These are phyloP conservation scores for Drosophila meridiana DNA, from an alignment of 2,888 invertebrate species.

Conservation along the genomic window DNA sequence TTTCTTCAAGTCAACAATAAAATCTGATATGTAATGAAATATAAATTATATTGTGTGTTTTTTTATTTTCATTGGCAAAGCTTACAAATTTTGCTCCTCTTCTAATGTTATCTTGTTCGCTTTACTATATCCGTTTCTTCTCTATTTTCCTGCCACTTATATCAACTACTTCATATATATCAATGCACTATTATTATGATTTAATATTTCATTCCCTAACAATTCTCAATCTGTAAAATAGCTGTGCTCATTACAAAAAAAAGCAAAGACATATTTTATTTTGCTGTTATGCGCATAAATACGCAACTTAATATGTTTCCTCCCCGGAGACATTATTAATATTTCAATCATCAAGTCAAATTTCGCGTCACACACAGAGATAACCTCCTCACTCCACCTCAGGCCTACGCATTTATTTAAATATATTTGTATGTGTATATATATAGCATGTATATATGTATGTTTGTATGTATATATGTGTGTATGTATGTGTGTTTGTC, in stretches of 20 bases:
- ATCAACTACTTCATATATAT: neutral
- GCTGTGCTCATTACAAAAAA: slow-evolving; percentile 13
- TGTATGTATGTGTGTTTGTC: neutral
- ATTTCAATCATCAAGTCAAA: slow-evolving; percentile 63
- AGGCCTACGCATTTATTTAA: neutral
- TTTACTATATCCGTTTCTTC: neutral
- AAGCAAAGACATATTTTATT: slow-evolving; percentile 31
- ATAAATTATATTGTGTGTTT: no score
- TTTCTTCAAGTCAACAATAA: no score
- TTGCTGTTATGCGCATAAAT: slow-evolving; percentile 5
- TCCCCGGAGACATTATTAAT: slow-evolving; percentile 42
- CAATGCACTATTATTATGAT: neutral
- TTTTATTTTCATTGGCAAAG: neutral
- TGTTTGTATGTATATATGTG: neutral
- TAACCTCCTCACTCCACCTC: neutral
- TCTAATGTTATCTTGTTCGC: neutral
- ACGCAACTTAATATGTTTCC: slow-evolving; percentile 37
- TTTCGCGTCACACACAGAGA: slow-evolving; percentile 36
- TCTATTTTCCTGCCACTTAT: neutral
- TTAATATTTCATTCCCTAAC: neutral
- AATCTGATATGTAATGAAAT: no score
- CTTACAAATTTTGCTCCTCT: neutral
- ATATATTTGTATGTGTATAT: neutral
- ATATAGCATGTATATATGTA: neutral
- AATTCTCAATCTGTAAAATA: neutral